Evolutionary conservation across 2,113 vertebrate species (phyloP).

Genomic region (Odocoileus hemionus): DNA sequence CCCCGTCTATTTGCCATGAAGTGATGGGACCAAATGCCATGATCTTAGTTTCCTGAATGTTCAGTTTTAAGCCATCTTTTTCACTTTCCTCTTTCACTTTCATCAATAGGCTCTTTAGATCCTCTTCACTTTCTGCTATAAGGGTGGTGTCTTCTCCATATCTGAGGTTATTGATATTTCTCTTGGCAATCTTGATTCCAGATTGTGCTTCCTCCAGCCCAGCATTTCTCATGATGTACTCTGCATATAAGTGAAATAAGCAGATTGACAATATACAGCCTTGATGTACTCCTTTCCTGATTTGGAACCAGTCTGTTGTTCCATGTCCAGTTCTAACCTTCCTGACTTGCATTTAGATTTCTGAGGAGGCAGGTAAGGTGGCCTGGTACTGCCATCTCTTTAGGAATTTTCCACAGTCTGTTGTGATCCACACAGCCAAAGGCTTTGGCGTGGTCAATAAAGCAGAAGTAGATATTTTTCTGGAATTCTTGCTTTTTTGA

Average conservation of each 20-base stretch:
- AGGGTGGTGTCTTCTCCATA: not conserved
- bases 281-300: rapidly evolving
- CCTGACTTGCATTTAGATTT: not conserved
- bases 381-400: not conserved
- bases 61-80: not conserved
- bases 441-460: not conserved
- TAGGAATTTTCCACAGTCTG: not conserved
- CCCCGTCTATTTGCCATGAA: not conserved
- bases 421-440: not conserved
- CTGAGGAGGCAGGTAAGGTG: not conserved
- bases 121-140: not conserved
- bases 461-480: not conserved
- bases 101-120: not conserved
- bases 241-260: not conserved
- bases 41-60: not conserved
- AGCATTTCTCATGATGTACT: not conserved
- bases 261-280: not conserved
- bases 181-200: not conserved
- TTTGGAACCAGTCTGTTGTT: not conserved
- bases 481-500: not conserved
- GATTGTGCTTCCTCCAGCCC: not conserved
- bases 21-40: rapidly evolving
- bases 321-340: not conserved
- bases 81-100: not conserved
- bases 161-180: not conserved